A percentile compares a stretch with the other conserved stretches of the same genome.
phyloP scores from a whole-genome alignment of 1,140 invertebrate genomes.

The Apis laboriosa region DNA sequence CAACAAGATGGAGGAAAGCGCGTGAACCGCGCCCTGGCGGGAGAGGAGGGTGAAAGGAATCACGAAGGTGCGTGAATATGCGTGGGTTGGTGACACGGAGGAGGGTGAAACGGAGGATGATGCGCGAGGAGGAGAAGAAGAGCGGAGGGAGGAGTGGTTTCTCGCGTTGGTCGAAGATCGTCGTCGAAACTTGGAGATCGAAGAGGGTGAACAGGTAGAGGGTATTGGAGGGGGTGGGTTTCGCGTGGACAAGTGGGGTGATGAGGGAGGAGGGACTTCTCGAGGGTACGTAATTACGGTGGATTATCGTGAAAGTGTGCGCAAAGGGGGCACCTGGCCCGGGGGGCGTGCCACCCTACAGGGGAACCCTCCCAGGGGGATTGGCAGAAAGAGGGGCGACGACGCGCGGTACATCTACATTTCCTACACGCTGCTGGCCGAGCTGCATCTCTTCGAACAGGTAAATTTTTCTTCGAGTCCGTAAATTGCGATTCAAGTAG shows the following conservation, averaged over 20 bases:
- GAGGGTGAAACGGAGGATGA: neutral
- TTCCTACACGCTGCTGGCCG: slow-evolving; percentile 83
- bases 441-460: slow-evolving; percentile 84
- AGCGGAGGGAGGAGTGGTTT: slow-evolving; percentile 25
- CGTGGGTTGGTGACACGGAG: neutral
- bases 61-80: slow-evolving; percentile 32
- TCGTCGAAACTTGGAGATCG: slow-evolving; percentile 26
- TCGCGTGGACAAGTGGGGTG: slow-evolving; percentile 31
- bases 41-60: neutral
- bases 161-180: slow-evolving; percentile 34
- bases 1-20: neutral
- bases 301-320: slow-evolving; percentile 72
- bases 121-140: slow-evolving; percentile 20
- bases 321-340: slow-evolving; percentile 78
- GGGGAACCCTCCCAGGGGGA: slow-evolving; percentile 67
- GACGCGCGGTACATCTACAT: slow-evolving; percentile 85
- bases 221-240: neutral
- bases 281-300: slow-evolving; percentile 69
- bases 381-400: slow-evolving; percentile 78
- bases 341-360: slow-evolving; percentile 72
- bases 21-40: neutral
- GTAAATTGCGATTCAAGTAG: neutral
- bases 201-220: slow-evolving; percentile 55
- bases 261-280: slow-evolving; percentile 56
- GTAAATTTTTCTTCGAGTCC: slow-evolving; percentile 73